Percentiles rank a stretch among this genome's conserved stretches.
These are phyloP conservation scores for Prosapia bicincta DNA, from an alignment of 2,888 invertebrate species.

Conservation along the genomic window DNA sequence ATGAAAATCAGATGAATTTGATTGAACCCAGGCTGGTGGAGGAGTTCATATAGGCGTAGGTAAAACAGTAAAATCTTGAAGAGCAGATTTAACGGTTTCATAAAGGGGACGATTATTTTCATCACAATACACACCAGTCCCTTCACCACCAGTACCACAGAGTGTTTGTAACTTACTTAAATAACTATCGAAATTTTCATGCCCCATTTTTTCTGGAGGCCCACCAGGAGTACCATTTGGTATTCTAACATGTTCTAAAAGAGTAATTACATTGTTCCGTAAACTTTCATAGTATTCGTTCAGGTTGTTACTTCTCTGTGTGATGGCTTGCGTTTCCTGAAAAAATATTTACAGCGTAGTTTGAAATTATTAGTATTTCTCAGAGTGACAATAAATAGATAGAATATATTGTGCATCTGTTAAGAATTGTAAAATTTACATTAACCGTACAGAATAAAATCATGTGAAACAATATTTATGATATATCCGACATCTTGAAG, in stretches of 20 bases:
- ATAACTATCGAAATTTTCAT: conserved; percentile 72
- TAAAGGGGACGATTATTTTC: conserved; percentile 78
- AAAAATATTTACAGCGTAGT: too few relatives aligned
- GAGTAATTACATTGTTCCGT: conserved; percentile 86
- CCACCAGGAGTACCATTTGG: conserved; percentile 62
- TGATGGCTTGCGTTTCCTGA: conserved; percentile 57
- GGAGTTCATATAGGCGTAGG: conserved; percentile 60
- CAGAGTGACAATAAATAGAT: too few relatives aligned
- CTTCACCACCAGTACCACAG: conserved; percentile 52
- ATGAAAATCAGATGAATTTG: conserved; percentile 6
- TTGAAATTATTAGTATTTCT: too few relatives aligned
- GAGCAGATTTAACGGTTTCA: conserved; percentile 85
- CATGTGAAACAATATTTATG: too few relatives aligned
- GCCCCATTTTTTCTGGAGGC: conserved; percentile 39
- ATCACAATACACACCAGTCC: conserved; percentile 55
- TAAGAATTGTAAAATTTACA: too few relatives aligned
- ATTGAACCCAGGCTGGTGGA: conserved; percentile 14
- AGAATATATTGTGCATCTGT: too few relatives aligned
- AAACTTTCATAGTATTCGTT: conserved; percentile 92
- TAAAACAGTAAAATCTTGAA: conserved; percentile 88
- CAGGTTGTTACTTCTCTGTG: conserved; percentile 68
- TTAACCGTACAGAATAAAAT: too few relatives aligned
- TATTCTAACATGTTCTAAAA: conserved; percentile 85
- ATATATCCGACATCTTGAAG: too few relatives aligned
- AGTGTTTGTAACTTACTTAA: conserved; percentile 87